Evolutionary conservation across 2,888 invertebrate species (phyloP).

Genomic region (Trachelus troglodyta): DNA sequence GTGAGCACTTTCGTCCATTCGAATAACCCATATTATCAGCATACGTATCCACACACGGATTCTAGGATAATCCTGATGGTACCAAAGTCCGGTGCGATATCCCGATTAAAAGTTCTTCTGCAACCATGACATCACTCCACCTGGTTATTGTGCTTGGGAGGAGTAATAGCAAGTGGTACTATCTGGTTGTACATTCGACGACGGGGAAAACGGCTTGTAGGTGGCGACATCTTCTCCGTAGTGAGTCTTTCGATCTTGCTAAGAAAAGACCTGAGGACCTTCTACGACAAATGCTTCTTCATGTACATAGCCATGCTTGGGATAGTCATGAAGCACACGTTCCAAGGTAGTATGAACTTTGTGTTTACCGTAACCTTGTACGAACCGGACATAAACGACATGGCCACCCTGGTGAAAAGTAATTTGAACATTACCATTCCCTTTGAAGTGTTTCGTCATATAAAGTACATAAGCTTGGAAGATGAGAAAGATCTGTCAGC

Average conservation of each 20-base stretch:
- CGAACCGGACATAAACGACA: slow-evolving; percentile 55
- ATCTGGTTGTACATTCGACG: neutral
- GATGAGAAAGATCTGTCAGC: neutral
- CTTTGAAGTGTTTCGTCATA: neutral
- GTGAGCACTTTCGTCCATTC: neutral
- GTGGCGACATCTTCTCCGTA: neutral
- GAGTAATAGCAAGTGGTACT: neutral
- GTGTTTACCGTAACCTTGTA: slow-evolving; percentile 56
- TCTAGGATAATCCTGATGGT: neutral
- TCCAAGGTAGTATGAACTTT: slow-evolving; percentile 61
- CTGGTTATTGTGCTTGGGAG: neutral
- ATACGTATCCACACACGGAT: neutral
- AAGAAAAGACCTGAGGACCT: neutral
- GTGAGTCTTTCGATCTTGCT: neutral
- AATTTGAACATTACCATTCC: slow-evolving; percentile 25
- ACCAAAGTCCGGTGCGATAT: neutral
- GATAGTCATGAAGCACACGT: slow-evolving; percentile 58
- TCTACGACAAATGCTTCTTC: neutral
- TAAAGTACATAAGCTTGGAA: neutral
- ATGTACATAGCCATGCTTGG: neutral
- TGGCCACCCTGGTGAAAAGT: slow-evolving; percentile 51
- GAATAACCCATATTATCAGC: neutral
- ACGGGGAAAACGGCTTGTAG: neutral
- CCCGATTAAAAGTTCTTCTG: neutral
- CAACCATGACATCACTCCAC: neutral